Evolutionary conservation across 2,888 invertebrate species (phyloP), one percentile per base, ranked within the genome.

Genomic region (Hemaris fuciformis): DNA sequence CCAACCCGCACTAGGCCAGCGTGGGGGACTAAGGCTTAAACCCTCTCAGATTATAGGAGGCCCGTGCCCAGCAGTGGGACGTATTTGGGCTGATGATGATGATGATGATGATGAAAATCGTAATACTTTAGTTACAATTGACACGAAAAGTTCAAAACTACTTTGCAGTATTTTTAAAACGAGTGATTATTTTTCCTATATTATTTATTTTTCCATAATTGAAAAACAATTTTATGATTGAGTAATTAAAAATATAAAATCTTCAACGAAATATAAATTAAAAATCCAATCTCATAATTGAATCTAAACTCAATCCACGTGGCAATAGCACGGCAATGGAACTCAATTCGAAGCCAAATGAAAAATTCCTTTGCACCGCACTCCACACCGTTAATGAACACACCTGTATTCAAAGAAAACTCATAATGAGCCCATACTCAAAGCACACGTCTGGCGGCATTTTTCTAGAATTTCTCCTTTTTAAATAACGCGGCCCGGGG

Each of bases 291-390:
- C 27, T 53, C 18, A 20, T 43, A 53, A 53, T 53, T 53, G 53
- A 53, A 53, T 53, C 57, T 38, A 41, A 60, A 67, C 46, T 46
- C 65, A 65, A 67, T 67, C 64, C 62, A 68, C 67, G 62, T 60
- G 20, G 25, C 60, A 59, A 59, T 53, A 53, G 53, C 53, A 53
- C 27, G 27, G 31, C 31, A 31, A 53, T 31, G 64, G 71, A 73
- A 70, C 79, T 83, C 81, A 83, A 85, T 85, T 79, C 78, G 67
- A 67, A 68, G 71, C 73, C 77, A 86, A 88, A 91, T 90, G 89
- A 90, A 91, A 91, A 91, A 91, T 91, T 89, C 90, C 86, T 81
- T 79, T 75, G 74, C 75, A 70, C 68, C 75, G 65, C 75, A 48
- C 61, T 43, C 41, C 13, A 88, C 31, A 15, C 62, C 68, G 63